Evolutionary conservation across 2,888 invertebrate species (phyloP), one percentile per base, ranked within the genome.

Genomic region (Pammene aurita): DNA sequence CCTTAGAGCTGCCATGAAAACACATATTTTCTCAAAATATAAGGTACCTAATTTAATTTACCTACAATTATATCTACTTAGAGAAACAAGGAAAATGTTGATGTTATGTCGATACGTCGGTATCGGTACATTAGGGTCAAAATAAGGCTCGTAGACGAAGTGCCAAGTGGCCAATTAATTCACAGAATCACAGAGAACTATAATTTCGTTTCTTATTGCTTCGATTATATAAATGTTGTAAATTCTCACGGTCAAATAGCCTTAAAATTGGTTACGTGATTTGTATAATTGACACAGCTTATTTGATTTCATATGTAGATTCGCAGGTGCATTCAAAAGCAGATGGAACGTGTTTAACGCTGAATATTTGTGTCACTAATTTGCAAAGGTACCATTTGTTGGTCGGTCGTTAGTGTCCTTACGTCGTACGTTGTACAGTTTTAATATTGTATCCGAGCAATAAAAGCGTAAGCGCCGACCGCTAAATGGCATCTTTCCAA

Each of bases 121-220:
- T 5, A 5, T 9, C 38, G 9, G 9, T 38, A 9, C 38, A 6
- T 0, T 38, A 38, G 7, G 34, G 41, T 42, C 9, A 13, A 42
- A 18, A 48, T 18, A 42, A 63, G n/a, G 0, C 56, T 18, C 2
- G 38, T 58, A 38, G 38, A 58, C 54, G 60, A 55, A 46, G 41
- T 54, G 60, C 46, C 38, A 69, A 69, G 55, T 34, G 54, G 46
- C 41, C 35, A 42, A 60, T 60, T 68, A 26, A 68, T 58, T 64
- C 38, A 68, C 9, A 9, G 46, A 6, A 10, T 14, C 7, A 48
- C n/a, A 35, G 57, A 57, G 42, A 57, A 46, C 18, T 42, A 11
- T 0, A 16, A 35, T 50, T 68, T 26, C 26, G 18, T 63, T 57
- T 63, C 50, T 63, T 63, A 60, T 44, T 58, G 42, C 10, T 46